Percentiles rank a stretch among this genome's conserved stretches.
These are phyloP conservation scores for Cnemophilus loriae DNA, from an alignment of 2,113 vertebrate species.

Conservation along the genomic window DNA sequence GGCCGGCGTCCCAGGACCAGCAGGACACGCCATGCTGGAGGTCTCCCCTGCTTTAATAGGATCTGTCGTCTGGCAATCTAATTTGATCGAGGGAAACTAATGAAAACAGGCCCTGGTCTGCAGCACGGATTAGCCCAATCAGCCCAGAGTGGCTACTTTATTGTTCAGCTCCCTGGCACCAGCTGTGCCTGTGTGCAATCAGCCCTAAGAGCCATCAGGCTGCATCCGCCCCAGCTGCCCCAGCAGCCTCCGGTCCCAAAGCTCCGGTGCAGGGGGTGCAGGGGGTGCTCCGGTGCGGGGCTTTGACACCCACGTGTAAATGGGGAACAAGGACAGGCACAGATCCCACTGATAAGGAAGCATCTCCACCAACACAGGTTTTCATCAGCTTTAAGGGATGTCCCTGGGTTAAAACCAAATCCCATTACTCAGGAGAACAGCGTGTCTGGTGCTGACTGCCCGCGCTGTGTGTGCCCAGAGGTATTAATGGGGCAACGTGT, in stretches of 20 bases:
- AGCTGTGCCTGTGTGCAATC: conserved; percentile 63
- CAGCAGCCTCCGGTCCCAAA: not conserved
- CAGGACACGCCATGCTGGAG: not conserved
- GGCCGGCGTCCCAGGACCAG: not conserved
- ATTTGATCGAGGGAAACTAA: conserved; percentile 54
- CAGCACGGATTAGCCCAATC: conserved; percentile 11
- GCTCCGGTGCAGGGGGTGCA: not conserved
- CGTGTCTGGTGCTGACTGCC: not conserved
- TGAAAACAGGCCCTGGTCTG: conserved; percentile 27
- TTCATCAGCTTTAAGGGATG: not conserved
- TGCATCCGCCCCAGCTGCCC: conserved; percentile 68
- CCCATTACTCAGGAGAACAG: not conserved
- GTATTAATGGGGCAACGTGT: not conserved
- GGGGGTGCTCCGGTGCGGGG: not conserved
- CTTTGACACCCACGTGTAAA: fast-evolving
- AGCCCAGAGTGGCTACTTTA: conserved; percentile 39
- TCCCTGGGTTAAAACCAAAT: not conserved
- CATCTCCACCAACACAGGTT: not conserved
- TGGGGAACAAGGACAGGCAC: not conserved
- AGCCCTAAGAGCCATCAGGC: conserved; percentile 40
- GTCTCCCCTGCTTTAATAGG: conserved; percentile 57
- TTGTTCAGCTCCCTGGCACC: conserved; percentile 65
- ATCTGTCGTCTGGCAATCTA: conserved; percentile 46
- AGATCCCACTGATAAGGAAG: not conserved
- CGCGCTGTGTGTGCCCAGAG: fast-evolving